These are phyloP conservation scores for Xanthostigma xanthostigma DNA, from an alignment of 2,888 invertebrate genomes.

Conservation along the genomic window DNA sequence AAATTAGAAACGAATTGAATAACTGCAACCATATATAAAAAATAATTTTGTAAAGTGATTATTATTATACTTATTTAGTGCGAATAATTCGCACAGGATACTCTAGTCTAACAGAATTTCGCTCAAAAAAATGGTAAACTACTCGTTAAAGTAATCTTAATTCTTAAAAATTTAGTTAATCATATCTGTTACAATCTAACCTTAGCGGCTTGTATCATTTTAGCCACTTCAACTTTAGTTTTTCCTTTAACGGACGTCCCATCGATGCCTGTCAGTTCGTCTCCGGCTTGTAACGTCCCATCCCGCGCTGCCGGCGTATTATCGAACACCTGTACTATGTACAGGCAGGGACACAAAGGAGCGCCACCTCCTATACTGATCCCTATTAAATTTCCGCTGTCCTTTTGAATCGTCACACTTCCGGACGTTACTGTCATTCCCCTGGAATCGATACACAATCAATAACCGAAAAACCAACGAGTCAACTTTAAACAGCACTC, in stretches of 20 bases:
- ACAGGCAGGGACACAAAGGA: constrained; percentile 89
- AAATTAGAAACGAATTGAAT: too few species aligned
- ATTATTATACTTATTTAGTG: too few species aligned
- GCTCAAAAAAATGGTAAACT: too few species aligned
- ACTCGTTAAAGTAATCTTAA: too few species aligned
- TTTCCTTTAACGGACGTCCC: constrained; percentile 87
- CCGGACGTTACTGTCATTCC: constrained; percentile 97
- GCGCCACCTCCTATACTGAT: constrained; percentile 97
- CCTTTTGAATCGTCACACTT: constrained; percentile 77
- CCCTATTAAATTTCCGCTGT: constrained; percentile 85
- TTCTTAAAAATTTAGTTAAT: background rate
- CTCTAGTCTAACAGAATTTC: too few species aligned
- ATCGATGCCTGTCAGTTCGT: constrained; percentile 91
- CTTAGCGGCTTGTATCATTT: constrained; percentile 90
- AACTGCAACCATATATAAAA: too few species aligned
- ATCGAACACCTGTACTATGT: constrained; percentile 98
- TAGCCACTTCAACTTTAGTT: constrained; percentile 97
- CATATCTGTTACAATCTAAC: constrained; percentile 26
- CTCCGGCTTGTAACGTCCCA: constrained; percentile 89
- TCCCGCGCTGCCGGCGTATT: constrained; percentile 91
- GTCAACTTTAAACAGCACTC: too few species aligned
- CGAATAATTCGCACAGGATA: too few species aligned
- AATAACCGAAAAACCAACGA: background rate
- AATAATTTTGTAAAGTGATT: too few species aligned
- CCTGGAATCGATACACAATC: constrained; percentile 37